These are phyloP conservation scores for Ctenomys sociabilis DNA, from an alignment of 2,113 vertebrate species.

Conservation along the genomic window DNA sequence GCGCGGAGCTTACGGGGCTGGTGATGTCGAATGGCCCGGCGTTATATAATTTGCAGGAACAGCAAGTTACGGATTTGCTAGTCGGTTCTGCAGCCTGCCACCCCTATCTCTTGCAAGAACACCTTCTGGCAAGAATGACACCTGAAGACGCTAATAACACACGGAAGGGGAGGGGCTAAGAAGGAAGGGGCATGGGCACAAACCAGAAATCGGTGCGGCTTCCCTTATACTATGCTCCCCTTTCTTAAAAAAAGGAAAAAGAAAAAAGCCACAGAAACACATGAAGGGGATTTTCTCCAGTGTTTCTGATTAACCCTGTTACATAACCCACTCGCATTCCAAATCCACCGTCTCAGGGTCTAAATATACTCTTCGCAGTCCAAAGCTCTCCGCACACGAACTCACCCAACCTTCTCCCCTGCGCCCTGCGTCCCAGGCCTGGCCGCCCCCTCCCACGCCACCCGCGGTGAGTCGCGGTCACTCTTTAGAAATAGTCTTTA, in stretches of 20 bases:
- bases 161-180: background rate
- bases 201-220: slow-evolving; percentile 61
- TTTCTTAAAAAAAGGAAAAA: slow-evolving; percentile 27
- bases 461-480: slow-evolving; percentile 58
- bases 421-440: slow-evolving; percentile 31
- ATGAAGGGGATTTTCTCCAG: slow-evolving; percentile 87
- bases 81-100: slow-evolving; percentile 72
- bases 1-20: slow-evolving; percentile 48
- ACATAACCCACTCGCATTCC: slow-evolving; percentile 97
- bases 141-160: slow-evolving; percentile 76
- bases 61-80: slow-evolving; percentile 79
- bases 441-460: slow-evolving; percentile 14
- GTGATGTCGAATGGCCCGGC: slow-evolving; percentile 54
- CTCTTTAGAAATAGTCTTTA: slow-evolving; percentile 80
- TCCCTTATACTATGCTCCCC: slow-evolving; percentile 72
- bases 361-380: slow-evolving; percentile 91
- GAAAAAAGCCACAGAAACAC: slow-evolving; percentile 74
- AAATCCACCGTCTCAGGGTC: slow-evolving; percentile 93
- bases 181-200: background rate
- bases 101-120: slow-evolving; percentile 71
- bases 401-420: slow-evolving; percentile 66
- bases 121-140: slow-evolving; percentile 75
- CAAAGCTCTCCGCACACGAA: slow-evolving; percentile 80
- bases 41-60: slow-evolving; percentile 85
- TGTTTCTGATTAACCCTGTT: slow-evolving; percentile 98